These are phyloP conservation scores for Camarhynchus parvulus DNA, from an alignment of 2,113 vertebrate genomes.

Conservation along the genomic window DNA sequence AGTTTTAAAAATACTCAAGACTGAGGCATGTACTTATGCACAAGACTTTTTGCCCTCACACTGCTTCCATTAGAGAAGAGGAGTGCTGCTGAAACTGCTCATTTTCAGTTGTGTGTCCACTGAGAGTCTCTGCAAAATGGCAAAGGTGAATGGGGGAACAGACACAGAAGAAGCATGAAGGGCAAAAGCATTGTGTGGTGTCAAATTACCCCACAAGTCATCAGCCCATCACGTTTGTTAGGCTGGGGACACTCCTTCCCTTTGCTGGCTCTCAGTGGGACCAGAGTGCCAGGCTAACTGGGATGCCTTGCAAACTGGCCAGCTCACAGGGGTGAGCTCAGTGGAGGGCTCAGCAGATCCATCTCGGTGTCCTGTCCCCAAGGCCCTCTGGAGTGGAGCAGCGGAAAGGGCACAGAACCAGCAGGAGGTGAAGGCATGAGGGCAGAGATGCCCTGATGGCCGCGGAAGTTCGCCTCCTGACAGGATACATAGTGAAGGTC, in stretches of 20 bases:
- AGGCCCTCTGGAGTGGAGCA: neutral
- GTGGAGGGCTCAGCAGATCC: neutral
- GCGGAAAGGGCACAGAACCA: neutral
- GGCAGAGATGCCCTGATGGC: neutral
- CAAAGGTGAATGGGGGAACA: neutral
- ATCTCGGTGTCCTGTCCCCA: rapidly evolving
- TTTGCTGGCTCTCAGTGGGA: neutral
- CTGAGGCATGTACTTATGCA: neutral
- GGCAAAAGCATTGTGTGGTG: rapidly evolving
- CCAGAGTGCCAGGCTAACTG: neutral
- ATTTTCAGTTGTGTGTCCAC: neutral
- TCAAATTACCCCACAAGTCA: rapidly evolving
- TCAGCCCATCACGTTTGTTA: rapidly evolving
- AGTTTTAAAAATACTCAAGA: neutral
- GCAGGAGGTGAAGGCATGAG: neutral
- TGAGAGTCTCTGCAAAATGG: neutral
- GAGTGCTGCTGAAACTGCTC: neutral
- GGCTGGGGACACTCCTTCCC: neutral
- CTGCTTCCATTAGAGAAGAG: neutral
- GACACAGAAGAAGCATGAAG: neutral
- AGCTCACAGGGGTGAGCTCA: rapidly evolving
- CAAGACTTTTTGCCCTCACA: neutral
- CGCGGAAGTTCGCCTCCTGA: neutral
- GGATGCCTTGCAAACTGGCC: neutral
- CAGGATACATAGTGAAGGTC: neutral